Conservation (phyloP, 2,888 invertebrate genomes). For the Miltochrista miniata region DNA sequence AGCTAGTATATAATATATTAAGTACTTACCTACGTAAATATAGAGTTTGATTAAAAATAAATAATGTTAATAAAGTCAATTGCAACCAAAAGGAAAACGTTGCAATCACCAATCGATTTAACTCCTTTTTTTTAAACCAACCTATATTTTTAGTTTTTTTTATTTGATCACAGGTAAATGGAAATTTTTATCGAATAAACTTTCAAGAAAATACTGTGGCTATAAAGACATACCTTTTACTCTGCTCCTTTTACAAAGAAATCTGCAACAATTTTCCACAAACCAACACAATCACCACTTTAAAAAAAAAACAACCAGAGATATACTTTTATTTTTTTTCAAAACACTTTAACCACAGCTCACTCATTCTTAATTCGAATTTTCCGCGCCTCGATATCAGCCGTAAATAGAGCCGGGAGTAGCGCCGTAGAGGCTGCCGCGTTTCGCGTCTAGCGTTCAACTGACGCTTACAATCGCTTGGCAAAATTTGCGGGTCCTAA, state of each 20-base stretch:
- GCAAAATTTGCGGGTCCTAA: slow-evolving; percentile 22
- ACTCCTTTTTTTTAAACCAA: no score
- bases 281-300: slow-evolving; percentile 32
- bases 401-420: slow-evolving; percentile 33
- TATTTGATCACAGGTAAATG: background rate
- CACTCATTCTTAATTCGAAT: slow-evolving; percentile 40
- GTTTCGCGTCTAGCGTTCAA: slow-evolving; percentile 45
- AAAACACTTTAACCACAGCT: slow-evolving; percentile 28
- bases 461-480: slow-evolving; percentile 30
- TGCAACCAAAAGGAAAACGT: no score
- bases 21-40: no score
- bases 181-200: no score
- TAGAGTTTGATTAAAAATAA: no score
- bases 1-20: no score
- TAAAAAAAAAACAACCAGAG: slow-evolving; percentile 15
- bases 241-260: slow-evolving; percentile 12
- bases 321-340: slow-evolving; percentile 12
- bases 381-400: slow-evolving; percentile 40
- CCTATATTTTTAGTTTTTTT: background rate
- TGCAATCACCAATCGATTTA: no score
- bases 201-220: no score
- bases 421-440: slow-evolving; percentile 48
- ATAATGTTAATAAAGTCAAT: no score
- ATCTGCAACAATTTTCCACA: background rate
- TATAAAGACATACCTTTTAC: slow-evolving; percentile 21